phyloP scores from a whole-genome alignment of 2,797 vertebrate species.

The Okamejei kenojei region DNA sequence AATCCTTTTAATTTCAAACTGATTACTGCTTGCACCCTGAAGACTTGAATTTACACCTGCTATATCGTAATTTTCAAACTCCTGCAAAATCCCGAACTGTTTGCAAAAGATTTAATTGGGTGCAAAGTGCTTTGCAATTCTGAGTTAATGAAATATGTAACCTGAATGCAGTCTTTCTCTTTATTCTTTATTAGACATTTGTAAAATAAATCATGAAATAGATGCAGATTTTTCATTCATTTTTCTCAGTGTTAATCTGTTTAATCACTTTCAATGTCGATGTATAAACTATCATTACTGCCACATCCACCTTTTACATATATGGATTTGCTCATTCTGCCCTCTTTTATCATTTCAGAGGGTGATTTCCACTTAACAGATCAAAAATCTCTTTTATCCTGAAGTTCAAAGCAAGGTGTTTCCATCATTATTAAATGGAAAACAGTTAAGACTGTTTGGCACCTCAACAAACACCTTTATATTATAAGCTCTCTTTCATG shows the following conservation, averaged over 20 bases:
- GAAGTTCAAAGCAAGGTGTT: conserved; percentile 24
- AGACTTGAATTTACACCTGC: no score
- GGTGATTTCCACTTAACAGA: neutral
- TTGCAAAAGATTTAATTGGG: neutral
- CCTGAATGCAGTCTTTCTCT: neutral
- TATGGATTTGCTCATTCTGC: neutral
- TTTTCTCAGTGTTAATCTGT: neutral
- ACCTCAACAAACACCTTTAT: neutral
- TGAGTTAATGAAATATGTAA: neutral
- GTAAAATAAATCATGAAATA: neutral
- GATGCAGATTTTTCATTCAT: neutral
- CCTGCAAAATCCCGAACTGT: no score
- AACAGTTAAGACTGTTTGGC: neutral
- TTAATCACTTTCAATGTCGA: neutral
- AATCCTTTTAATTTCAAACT: no score
- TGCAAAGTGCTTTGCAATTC: neutral
- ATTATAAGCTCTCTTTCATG: neutral
- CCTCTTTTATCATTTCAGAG: neutral
- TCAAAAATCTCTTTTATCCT: neutral
- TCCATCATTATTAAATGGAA: neutral
- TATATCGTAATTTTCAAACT: no score
- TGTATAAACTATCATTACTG: neutral
- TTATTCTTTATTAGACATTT: neutral
- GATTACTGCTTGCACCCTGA: no score
- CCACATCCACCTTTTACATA: no score